A percentile compares a stretch with the other conserved stretches of the same genome.
phyloP scores from a whole-genome alignment of 2,113 vertebrate species.

The Pandion haliaetus region DNA sequence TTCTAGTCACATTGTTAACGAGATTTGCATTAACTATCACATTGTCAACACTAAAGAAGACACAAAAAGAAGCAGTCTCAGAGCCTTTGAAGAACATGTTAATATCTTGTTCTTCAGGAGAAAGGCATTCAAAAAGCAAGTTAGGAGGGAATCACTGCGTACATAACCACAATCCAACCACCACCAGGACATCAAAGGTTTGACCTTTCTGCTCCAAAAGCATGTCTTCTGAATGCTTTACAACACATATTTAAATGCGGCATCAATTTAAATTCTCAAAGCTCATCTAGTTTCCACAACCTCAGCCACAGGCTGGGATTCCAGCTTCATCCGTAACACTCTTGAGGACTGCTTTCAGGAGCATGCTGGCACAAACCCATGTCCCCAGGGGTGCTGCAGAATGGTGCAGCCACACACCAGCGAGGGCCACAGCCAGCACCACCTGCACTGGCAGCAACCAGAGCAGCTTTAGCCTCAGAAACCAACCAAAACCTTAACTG shows the following conservation, averaged over 20 bases:
- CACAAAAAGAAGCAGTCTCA: not conserved
- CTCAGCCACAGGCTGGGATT: not conserved
- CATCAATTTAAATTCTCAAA: not conserved
- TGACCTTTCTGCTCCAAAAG: not conserved
- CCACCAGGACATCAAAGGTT: not conserved
- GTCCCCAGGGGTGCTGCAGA: not conserved
- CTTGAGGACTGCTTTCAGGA: not conserved
- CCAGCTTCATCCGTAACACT: not conserved
- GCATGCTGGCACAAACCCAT: not conserved
- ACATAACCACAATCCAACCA: not conserved
- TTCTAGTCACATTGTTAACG: not conserved
- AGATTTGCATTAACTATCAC: not conserved
- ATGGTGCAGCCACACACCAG: not conserved
- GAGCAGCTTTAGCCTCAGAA: not conserved
- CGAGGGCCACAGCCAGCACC: not conserved
- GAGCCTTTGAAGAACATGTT: not conserved
- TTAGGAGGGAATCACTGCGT: accelerated
- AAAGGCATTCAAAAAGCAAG: not conserved
- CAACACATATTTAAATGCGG: not conserved
- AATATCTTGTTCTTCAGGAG: not conserved
- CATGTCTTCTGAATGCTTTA: not conserved
- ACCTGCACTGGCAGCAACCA: not conserved
- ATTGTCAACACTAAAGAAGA: not conserved
- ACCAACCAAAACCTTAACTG: not conserved
- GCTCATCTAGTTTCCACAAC: not conserved